Conservation (phyloP, 2,113 vertebrate genomes). For the Genyomyrus donnyi region DNA sequence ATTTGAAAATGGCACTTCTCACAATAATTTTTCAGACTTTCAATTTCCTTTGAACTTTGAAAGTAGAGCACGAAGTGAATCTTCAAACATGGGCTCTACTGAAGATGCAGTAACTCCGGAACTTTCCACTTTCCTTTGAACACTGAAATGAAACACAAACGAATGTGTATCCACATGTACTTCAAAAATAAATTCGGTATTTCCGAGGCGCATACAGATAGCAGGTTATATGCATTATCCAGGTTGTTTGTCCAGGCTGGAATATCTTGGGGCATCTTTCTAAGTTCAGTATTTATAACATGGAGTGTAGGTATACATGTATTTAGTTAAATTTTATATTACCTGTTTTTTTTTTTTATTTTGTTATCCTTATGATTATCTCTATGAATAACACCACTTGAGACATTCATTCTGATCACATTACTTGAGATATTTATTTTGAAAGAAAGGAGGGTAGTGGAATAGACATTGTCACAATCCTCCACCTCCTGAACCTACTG, state of each 20-base stretch:
- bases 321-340: not conserved
- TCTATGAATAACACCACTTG: not conserved
- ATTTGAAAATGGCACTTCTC: not conserved
- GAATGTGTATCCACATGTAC: not conserved
- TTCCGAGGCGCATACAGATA: not conserved
- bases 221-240: not conserved
- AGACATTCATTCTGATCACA: not conserved
- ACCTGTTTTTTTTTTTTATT: not conserved
- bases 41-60: not conserved
- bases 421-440: not conserved
- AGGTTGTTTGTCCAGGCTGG: not conserved
- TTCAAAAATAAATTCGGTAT: not conserved
- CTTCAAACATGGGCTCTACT: not conserved
- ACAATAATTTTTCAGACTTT: not conserved
- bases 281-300: not conserved
- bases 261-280: not conserved
- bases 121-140: not conserved
- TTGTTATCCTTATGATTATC: not conserved
- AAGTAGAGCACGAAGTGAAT: not conserved
- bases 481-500: not conserved
- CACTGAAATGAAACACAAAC: not conserved
- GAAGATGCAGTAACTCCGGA: not conserved
- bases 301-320: not conserved
- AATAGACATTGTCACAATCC: not conserved
- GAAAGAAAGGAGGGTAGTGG: not conserved